These are phyloP conservation scores for Dione juno DNA, from an alignment of 2,888 invertebrate genomes.

Conservation along the genomic window DNA sequence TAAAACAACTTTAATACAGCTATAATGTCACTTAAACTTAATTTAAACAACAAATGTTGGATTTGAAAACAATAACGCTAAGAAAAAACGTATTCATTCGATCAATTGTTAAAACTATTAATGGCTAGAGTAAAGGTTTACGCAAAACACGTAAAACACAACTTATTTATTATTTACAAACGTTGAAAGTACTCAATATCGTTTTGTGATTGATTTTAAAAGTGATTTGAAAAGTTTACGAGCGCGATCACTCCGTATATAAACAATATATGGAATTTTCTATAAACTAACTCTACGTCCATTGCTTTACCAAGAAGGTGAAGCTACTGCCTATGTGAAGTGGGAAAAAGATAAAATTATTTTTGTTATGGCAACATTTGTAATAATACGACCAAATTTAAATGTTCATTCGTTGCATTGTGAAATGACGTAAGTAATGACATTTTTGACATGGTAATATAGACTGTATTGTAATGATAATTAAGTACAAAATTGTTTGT, in stretches of 20 bases:
- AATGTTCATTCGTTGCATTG: constrained; percentile 32
- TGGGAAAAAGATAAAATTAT: constrained; percentile 73
- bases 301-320: constrained; percentile 74
- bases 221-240: constrained; percentile 79
- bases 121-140: constrained; percentile 61
- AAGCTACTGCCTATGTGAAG: constrained; percentile 78
- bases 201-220: constrained; percentile 68
- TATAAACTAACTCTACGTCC: constrained; percentile 76
- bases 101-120: constrained; percentile 55
- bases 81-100: constrained; percentile 53
- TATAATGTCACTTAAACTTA: constrained; percentile 56
- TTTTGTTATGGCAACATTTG: constrained; percentile 73
- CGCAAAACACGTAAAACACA: constrained; percentile 64
- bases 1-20: constrained; percentile 58
- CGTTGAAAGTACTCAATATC: constrained; percentile 74
- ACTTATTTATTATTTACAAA: constrained; percentile 63
- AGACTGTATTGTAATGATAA: accelerated
- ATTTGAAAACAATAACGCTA: constrained; percentile 56
- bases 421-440: constrained; percentile 26
- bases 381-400: constrained; percentile 48
- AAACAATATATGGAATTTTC: constrained; percentile 77
- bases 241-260: constrained; percentile 78
- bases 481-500: constrained; percentile 30
- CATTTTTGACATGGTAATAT: constrained; percentile 4
- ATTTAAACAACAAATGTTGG: constrained; percentile 52